Evolutionary conservation across 1,140 invertebrate genomes (phyloP), one percentile per base, ranked within the genome.

Genomic region (Euwallacea fornicatus): DNA sequence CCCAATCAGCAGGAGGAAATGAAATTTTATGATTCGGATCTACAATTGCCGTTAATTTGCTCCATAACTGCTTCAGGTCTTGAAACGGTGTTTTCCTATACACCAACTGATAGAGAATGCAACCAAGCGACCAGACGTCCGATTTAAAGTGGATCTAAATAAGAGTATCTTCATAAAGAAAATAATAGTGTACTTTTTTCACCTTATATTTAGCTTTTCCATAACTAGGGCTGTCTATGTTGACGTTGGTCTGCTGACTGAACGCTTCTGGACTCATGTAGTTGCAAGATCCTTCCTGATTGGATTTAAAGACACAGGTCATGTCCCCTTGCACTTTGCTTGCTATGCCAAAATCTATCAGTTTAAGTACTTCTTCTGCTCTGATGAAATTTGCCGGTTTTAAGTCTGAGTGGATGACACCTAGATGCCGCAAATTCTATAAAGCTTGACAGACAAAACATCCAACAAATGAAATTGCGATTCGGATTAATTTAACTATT

Each of bases 301-400:
- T 87, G 73, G 92, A 89, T 80, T 94, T 95, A 11, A 93, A 84
- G 44, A 98, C 91, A 77, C 93, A 95, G 0, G 97, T 98, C 80
- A 91, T 91, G 79, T 98, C 96, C 53, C 88, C 85, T 76, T 94
- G 90, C 60, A 99, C 87, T 60, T 89, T 90, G 58, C 94, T 93
- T n/a, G 97, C 93, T 76, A 99, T 99, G 21, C 97, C 97, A 85
- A 99, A 99, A 84, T 99, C 97, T 72, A 99, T 99, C 21, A 99
- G 83, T 84, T 98, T 99, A 6, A 99, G 81, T 58, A 89, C 86
- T 4, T 93, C 94, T 69, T 87, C 87, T 21, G 96, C 93, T 75
- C 97, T 83, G 9, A 99, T 84, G 83, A 99, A 99, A 83, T 99
- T 99, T 1, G 95, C 95, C 9, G 97, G 97, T 82, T 99, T 99